Percentiles rank a stretch among this genome's conserved stretches.
Conservation (phyloP, 1,140 invertebrate genomes). For the Scaptomyza graminum region DNA sequence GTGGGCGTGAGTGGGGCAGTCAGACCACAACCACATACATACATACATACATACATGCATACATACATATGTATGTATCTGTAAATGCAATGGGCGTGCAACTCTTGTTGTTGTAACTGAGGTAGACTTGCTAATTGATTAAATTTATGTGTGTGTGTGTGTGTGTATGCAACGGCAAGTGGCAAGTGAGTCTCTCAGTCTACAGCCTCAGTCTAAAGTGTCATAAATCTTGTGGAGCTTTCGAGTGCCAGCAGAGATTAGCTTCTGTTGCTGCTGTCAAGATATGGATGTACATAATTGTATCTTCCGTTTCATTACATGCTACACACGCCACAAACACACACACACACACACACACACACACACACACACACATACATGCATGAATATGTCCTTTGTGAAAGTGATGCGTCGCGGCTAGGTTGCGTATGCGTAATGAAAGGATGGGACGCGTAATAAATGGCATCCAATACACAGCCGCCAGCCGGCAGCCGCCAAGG, state of each 20-base stretch:
- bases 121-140: conserved; percentile 3
- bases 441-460: conserved; percentile 51
- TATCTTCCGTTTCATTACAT: conserved; percentile 78
- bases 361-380: not conserved
- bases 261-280: not conserved
- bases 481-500: not conserved
- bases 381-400: not conserved
- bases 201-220: not conserved
- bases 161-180: not conserved
- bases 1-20: not conserved
- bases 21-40: not conserved
- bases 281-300: conserved; percentile 53
- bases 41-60: not conserved
- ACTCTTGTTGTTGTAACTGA: not conserved
- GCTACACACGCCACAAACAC: conserved; percentile 47
- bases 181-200: not conserved
- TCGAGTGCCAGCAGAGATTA: not conserved
- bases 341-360: not conserved
- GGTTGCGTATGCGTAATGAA: conserved; percentile 68
- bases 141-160: not conserved
- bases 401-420: conserved; percentile 40
- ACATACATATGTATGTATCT: not conserved
- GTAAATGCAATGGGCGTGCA: conserved; percentile 6
- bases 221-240: conserved; percentile 22
- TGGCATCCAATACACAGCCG: not conserved